Evolutionary conservation across 2,113 vertebrate species (phyloP), one percentile per base, ranked within the genome.

Genomic region (Natator depressus): DNA sequence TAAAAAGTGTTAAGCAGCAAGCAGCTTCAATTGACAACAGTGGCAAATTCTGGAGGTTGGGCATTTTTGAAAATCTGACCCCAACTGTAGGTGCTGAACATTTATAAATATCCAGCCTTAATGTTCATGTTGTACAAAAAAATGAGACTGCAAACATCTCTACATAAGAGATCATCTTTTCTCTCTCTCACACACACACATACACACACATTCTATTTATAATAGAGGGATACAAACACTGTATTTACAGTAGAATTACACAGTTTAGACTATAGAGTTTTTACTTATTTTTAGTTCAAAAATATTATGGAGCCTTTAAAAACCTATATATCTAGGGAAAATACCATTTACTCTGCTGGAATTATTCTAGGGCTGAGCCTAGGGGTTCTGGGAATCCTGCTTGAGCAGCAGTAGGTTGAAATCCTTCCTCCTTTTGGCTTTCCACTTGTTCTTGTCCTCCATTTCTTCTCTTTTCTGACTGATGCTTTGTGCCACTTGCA

Each of bases 11-110:
- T 3, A 59, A 80, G 65, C 55, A 82, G 79, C 29, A 12, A 27
- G 16, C 47, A 0, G 0, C 19, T 93, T 24, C 0, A 0, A 25
- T 69, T 82, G 38, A 54, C 2, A 0, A 59, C 22, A 3, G 38
- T 57, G 35, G n/a, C 50, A 75, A 51, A 29, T 72, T 93, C 42
- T 2, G 35, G 69, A 3, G 82, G 78, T 46, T 57, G 85, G 85
- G 38, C 19, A 42, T 16, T 72, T 8, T 86, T 82, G 27, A 14
- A 79, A 49, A 31, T 53, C 78, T 88, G 54, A 38, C 13, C 19
- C 12, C 5, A 1, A 14, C 14, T 65, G 47, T 47, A 80, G 31
- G 27, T 19, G 11, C 14, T 85, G 79, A 79, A 69, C 29, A 80
- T 72, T 17, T 85, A 46, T 91, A 29, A 14, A 69, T 82, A 82